Percentiles rank a stretch among this genome's conserved stretches.
Evolutionary conservation across 2,888 invertebrate species (phyloP).

Genomic region (Daptonema setosum): DNA sequence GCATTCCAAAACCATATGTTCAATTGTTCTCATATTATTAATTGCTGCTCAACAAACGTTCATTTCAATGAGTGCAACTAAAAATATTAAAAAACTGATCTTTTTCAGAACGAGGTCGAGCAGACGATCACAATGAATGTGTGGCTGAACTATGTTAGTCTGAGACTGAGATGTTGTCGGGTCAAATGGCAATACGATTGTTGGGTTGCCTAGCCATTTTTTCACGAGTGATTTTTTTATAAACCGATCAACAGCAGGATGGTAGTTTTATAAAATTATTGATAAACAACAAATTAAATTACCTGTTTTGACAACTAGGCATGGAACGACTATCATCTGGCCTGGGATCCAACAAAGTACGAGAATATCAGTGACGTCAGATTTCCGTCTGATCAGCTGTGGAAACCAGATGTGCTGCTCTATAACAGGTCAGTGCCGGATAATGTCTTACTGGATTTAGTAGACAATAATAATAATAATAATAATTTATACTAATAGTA

Average conservation of each 20-base stretch:
- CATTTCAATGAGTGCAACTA: constrained; percentile 18
- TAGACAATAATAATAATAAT: too few species aligned
- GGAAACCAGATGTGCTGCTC: constrained; percentile 96
- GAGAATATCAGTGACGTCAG: constrained; percentile 77
- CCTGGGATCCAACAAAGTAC: constrained; percentile 84
- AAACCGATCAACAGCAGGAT: too few species aligned
- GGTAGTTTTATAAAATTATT: too few species aligned
- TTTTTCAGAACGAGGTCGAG: constrained; percentile 1
- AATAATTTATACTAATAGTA: too few species aligned
- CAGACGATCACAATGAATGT: constrained; percentile 12
- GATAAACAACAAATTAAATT: too few species aligned
- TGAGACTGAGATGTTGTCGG: too few species aligned
- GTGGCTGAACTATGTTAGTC: constrained; percentile 17
- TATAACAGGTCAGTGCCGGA: constrained; percentile 67
- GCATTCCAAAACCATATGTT: background rate
- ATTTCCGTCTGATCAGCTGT: constrained; percentile 75
- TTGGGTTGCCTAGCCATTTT: too few species aligned
- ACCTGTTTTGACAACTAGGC: too few species aligned
- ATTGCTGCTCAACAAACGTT: background rate
- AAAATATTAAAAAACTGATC: constrained; percentile 5
- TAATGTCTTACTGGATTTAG: too few species aligned
- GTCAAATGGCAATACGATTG: too few species aligned
- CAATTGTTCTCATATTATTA: background rate
- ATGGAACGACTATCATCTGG: constrained; percentile 89
- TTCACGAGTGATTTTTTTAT: too few species aligned